phyloP scores from a whole-genome alignment of 2,797 vertebrate genomes.

The Galagoides demidoff region DNA sequence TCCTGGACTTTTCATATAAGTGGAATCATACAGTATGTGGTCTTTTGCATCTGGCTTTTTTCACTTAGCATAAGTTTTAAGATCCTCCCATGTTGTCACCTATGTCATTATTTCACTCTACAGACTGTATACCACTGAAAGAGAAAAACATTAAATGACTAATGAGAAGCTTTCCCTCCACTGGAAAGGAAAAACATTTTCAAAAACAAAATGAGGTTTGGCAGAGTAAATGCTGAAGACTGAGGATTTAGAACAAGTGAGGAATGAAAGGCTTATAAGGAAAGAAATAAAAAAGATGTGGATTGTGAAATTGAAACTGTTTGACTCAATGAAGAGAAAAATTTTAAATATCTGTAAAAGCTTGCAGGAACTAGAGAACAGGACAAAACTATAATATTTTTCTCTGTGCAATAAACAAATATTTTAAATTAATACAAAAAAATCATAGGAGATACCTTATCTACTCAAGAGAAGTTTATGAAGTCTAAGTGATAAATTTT shows the following conservation, averaged over 20 bases:
- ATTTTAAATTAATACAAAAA: conserved; percentile 18
- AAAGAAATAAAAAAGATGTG: conserved; percentile 18
- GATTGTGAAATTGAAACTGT: conserved; percentile 30
- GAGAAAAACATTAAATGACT: not conserved
- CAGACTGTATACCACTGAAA: not conserved
- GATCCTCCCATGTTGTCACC: not conserved
- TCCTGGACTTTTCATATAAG: conserved; percentile 3
- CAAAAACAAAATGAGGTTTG: not conserved
- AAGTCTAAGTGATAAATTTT: not conserved
- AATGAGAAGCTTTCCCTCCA: not conserved
- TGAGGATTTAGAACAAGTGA: not conserved
- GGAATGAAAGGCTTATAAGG: not conserved
- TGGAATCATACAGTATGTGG: not conserved
- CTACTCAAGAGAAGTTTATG: not conserved
- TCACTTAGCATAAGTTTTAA: not conserved
- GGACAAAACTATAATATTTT: not conserved
- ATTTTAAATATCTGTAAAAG: not conserved
- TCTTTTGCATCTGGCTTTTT: not conserved
- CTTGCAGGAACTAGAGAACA: not conserved
- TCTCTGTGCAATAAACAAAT: not conserved
- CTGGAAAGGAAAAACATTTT: conserved; percentile 12
- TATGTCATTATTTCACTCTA: not conserved
- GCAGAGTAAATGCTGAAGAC: not conserved
- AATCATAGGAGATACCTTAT: not conserved
- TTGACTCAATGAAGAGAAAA: not conserved